Base-by-base conservation (phyloP, 2,888 invertebrate genomes). In the Pristionchus arcanus region DNA sequence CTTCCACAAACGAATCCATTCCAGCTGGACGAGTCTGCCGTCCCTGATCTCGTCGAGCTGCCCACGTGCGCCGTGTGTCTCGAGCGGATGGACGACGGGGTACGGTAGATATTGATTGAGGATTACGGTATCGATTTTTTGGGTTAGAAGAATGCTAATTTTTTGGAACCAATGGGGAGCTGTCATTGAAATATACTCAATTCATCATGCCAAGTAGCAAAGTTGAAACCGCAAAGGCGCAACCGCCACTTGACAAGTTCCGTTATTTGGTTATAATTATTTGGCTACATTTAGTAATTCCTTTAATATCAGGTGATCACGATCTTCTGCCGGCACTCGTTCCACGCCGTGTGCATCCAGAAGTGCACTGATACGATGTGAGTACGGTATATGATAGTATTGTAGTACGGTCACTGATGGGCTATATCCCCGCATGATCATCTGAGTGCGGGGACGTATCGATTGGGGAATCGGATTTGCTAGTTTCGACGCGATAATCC, bases 301-400 rank as follows among this genome's bases (percentile, higher is more conserved):
- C 5, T 31, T 55, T 11, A 83, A 28, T 28, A 59, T 85, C 59
- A 25, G 89, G 89, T 99, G 91, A 96, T 99, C 92, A 98, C 98
- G 53, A 98, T 99, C 95, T 96, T 99, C 91, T 99, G 99, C 95
- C 99, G 99, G 96, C 99, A 99, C 96, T 97, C 98, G 2, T 99
- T 99, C 96, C 99, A 99, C 96, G 97, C 98, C 19, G 97, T 97
- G 95, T 99, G 99, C 96, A 96, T 99, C 87, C 97, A 97, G 93
- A 97, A 99, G 95, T 99, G 99, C 98, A 97, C 97, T 31, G 98
- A 98, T 95, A 97, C 97, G 31, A 97, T 96, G 96, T 96, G 94
- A 91, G 89, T 77, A 49, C 42, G 42, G 42, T 49, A 49, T 9
- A 42, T 9, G 42, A 42, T 3, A 9, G 42, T 42, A 42, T 9